Conservation (phyloP, 92 coral and sea anemone species). For the Parazoanthus swiftii region DNA sequence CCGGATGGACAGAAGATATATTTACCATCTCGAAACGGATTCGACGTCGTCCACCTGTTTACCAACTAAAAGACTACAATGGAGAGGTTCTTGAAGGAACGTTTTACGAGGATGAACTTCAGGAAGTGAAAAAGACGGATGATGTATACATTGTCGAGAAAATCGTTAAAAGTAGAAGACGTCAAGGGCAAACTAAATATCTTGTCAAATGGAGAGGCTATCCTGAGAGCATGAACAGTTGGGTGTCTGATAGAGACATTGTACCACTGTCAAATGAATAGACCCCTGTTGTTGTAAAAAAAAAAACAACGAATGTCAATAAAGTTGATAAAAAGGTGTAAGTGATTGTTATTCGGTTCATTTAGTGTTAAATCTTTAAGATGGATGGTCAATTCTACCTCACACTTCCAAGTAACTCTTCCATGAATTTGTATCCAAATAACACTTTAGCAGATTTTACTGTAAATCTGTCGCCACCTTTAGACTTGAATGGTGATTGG, state of each 20-base stretch:
- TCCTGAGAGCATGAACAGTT: constrained; percentile 20
- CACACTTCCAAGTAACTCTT: constrained; percentile 49
- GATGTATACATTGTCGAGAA: neutral
- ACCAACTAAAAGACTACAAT: neutral
- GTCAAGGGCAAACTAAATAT: constrained; percentile 5
- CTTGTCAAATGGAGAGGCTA: neutral
- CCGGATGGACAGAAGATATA: neutral
- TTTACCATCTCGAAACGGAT: neutral
- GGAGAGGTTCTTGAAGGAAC: neutral
- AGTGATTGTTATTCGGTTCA: neutral
- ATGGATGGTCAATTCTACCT: constrained; percentile 37
- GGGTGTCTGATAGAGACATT: neutral
- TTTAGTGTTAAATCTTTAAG: too few species aligned
- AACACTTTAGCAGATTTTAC: constrained; percentile 42
- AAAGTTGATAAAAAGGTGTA: neutral
- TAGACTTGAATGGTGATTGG: constrained; percentile 7
- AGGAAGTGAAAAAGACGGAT: neutral
- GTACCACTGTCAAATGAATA: too few species aligned
- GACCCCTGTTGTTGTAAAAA: neutral
- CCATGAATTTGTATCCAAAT: constrained; percentile 42
- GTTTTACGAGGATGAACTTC: neutral
- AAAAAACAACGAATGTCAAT: too few species aligned
- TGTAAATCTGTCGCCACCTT: constrained; percentile 21
- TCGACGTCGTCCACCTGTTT: neutral
- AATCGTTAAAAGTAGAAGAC: neutral